These are phyloP conservation scores for Lophochroa leadbeateri DNA, from an alignment of 2,113 vertebrate species.

Conservation along the genomic window DNA sequence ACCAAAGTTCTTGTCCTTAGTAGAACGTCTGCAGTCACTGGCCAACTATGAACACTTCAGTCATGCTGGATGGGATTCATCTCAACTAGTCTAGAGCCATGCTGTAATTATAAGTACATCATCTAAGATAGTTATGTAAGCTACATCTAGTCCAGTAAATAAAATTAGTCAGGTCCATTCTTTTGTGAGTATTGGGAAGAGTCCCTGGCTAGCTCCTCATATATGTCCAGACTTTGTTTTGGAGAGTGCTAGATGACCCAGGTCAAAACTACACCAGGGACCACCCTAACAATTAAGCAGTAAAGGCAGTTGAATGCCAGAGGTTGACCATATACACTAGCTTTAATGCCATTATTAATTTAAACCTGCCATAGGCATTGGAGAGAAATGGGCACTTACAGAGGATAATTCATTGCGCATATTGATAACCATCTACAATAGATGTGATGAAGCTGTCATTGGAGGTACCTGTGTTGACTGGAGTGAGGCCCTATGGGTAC, in stretches of 20 bases:
- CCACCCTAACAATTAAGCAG: neutral
- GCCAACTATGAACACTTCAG: neutral
- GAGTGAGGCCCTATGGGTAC: neutral
- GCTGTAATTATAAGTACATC: neutral
- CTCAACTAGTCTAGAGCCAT: neutral
- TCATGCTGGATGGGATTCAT: neutral
- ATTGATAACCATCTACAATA: neutral
- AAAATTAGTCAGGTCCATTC: neutral
- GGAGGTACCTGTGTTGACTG: neutral
- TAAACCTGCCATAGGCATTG: neutral
- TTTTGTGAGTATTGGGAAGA: neutral
- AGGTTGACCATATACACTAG: neutral
- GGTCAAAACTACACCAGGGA: neutral
- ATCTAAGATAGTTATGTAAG: neutral
- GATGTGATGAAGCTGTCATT: neutral
- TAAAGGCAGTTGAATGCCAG: neutral
- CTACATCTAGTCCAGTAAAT: neutral
- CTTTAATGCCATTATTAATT: neutral
- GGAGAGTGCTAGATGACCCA: neutral
- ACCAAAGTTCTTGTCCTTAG: neutral
- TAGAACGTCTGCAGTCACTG: neutral
- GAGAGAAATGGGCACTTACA: neutral
- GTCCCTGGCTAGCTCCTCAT: neutral
- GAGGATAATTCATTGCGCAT: neutral
- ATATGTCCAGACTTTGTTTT: constrained; percentile 14